A percentile compares a stretch with the other conserved stretches of the same genome.
Conservation (phyloP, 2,888 invertebrate genomes). For the Lagria hirta region DNA sequence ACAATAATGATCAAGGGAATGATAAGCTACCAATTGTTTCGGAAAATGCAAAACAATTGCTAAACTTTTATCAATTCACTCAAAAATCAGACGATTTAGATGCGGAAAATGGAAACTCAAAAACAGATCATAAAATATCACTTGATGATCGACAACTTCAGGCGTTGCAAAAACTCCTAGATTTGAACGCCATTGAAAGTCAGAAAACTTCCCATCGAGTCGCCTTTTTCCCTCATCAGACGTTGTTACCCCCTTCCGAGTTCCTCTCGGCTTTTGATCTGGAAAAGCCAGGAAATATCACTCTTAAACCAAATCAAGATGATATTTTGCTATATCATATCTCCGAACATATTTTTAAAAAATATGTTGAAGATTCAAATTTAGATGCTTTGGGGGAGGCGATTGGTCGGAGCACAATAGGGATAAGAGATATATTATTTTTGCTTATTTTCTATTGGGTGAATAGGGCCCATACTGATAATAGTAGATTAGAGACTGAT, state of each 20-base stretch:
- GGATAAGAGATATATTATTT: constrained; percentile 68
- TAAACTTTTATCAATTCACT: constrained; percentile 44
- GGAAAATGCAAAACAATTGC: constrained; percentile 43
- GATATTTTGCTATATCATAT: constrained; percentile 51
- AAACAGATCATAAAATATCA: constrained; percentile 35
- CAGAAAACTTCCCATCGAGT: constrained; percentile 46
- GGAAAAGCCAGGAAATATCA: constrained; percentile 44
- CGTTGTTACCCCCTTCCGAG: constrained; percentile 57
- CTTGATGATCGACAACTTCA: constrained; percentile 62
- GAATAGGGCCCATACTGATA: constrained; percentile 59
- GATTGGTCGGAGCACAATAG: constrained; percentile 53
- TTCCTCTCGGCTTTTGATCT: constrained; percentile 60
- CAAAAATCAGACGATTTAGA: constrained; percentile 32
- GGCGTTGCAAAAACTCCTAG: constrained; percentile 65
- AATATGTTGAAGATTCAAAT: constrained; percentile 38
- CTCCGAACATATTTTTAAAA: constrained; percentile 47
- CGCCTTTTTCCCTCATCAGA: constrained; percentile 58
- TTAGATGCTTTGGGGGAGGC: neutral
- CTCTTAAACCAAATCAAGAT: constrained; percentile 51
- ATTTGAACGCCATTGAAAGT: constrained; percentile 56
- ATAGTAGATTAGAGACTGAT: constrained; percentile 57
- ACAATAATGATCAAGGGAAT: constrained; percentile 41
- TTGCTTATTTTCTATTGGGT: constrained; percentile 73
- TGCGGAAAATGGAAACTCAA: constrained; percentile 38
- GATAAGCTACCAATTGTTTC: constrained; percentile 41